Evolutionary conservation across 2,113 vertebrate genomes (phyloP), one percentile per base, ranked within the genome.

Genomic region (Passerina amoena): DNA sequence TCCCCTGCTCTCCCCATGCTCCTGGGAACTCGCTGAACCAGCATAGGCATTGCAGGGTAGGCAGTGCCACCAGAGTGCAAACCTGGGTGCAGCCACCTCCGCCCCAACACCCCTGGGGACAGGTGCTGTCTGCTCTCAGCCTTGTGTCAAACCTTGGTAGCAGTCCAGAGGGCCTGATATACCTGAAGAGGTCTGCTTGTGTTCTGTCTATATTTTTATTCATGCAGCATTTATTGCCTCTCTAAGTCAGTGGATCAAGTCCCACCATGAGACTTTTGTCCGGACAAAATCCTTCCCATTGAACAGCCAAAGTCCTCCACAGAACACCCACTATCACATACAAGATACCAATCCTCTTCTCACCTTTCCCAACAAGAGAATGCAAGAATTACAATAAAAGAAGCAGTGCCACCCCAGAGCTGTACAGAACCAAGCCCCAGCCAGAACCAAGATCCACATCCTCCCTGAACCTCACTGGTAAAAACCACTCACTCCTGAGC

Each of bases 371-470:
- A 27, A 9, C 2, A 19, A 65, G 28, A 70, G 10, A 85, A 25
- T 3, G 42, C 23, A 50, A 87, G 33, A 78, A 81, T 68, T 54
- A 7, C 44, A 53, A 12, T 30, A 40, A 44, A 61, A 82, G 27
- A 47, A 60, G 37, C 10, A 71, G 51, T 28, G 18, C 20, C n/a
- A 33, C 9, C n/a, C 42, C 0, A 0, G 9, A 25, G 5, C 25
- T 30, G 2, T 13, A 33, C 13, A 57, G 37, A 81, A 30, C 24
- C 25, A 66, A 59, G 4, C 4, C 60, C 23, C 37, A 59, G 45
- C 2, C 63, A 66, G 35, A 85, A 15, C 3, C 6, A 33, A 93
- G 37, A 22, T 82, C 47, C 50, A 14, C 1, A 3, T 69, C 13
- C n/a, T 80, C 44, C 60, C 48, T 42, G 60, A 48, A 61, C 21